Evolutionary conservation across 2,113 vertebrate genomes (phyloP).

Genomic region (Ophiodon elongatus): DNA sequence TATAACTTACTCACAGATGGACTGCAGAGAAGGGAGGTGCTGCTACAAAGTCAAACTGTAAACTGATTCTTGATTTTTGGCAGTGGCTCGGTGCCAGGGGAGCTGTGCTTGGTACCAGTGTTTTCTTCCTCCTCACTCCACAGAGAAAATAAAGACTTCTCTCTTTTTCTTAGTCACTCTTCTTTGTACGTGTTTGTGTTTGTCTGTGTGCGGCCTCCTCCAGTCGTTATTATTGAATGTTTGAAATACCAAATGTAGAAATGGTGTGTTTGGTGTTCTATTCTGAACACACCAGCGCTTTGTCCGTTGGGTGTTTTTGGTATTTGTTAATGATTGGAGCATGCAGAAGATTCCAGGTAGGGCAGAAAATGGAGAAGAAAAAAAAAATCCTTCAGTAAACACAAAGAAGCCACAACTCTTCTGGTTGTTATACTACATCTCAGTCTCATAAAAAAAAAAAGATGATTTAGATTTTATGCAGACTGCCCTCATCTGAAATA

Average conservation of each 20-base stretch:
- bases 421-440: not conserved
- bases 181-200: not conserved
- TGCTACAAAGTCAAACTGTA: slow-evolving; percentile 55
- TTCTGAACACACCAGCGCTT: slow-evolving; percentile 6
- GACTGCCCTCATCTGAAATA: not conserved
- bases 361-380: not conserved
- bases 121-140: slow-evolving; percentile 40
- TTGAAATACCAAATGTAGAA: slow-evolving; percentile 31
- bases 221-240: slow-evolving; percentile 21
- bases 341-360: not conserved
- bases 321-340: slow-evolving; percentile 7
- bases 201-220: slow-evolving; percentile 39
- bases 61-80: slow-evolving; percentile 60
- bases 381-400: not conserved
- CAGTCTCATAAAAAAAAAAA: not conserved
- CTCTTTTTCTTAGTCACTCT: not conserved
- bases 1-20: slow-evolving; percentile 52
- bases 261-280: slow-evolving; percentile 8
- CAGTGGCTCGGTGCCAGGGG: slow-evolving; percentile 50
- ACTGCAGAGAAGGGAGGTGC: slow-evolving; percentile 62
- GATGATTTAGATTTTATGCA: slow-evolving; percentile 15
- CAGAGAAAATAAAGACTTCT: slow-evolving; percentile 33
- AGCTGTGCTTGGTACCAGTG: slow-evolving; percentile 65
- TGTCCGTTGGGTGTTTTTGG: slow-evolving; percentile 6
- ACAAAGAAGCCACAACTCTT: not conserved